Conservation (phyloP, 2,888 invertebrate species). For the Sminthurides aquaticus region DNA sequence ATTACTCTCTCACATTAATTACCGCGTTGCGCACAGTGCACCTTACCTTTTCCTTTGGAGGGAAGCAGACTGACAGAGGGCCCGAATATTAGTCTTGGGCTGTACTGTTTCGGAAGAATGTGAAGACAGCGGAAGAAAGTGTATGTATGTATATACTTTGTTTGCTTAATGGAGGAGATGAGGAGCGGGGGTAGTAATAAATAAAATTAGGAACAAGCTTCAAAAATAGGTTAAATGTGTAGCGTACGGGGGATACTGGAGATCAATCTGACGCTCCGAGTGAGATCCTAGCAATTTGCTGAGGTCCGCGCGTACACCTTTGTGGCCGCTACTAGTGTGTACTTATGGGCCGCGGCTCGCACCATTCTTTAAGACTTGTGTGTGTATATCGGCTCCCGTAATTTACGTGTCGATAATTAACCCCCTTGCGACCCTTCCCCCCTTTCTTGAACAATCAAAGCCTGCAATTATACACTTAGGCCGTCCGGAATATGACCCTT, state of each 20-base stretch:
- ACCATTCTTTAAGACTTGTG: too few relatives aligned
- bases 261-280: neutral
- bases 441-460: neutral
- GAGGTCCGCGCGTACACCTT: too few relatives aligned
- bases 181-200: slow-evolving; percentile 2
- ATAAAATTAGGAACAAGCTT: slow-evolving; percentile 4
- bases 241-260: neutral
- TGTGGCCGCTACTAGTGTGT: neutral
- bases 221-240: neutral
- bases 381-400: slow-evolving; percentile 10
- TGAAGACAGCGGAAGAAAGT: too few relatives aligned
- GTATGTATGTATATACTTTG: too few relatives aligned
- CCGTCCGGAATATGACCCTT: neutral
- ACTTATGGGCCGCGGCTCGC: too few relatives aligned
- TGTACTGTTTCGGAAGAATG: neutral
- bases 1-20: slow-evolving; percentile 25
- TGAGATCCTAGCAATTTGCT: neutral
- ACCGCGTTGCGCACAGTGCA: slow-evolving; percentile 3
- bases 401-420: slow-evolving; percentile 26
- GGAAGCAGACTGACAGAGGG: too few relatives aligned
- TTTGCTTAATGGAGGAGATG: neutral
- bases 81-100: neutral
- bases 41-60: too few relatives aligned
- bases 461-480: slow-evolving; percentile 5
- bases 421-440: slow-evolving; percentile 7